Percentiles rank a stretch among this genome's conserved stretches.
Evolutionary conservation across 2,888 invertebrate species (phyloP).

Genomic region (Ariolimax columbianus): DNA sequence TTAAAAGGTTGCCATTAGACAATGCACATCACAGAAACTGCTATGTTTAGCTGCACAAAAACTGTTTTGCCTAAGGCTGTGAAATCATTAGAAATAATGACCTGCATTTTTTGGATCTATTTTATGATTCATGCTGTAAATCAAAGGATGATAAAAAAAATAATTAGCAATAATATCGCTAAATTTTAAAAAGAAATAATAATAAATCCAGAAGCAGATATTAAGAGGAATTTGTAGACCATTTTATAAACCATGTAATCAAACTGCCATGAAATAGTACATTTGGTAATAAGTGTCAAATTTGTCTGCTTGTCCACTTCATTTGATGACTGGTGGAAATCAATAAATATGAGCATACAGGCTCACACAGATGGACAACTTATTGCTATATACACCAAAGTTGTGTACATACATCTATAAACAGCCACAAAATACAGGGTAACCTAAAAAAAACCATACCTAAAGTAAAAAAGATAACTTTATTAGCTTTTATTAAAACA

Average conservation of each 20-base stretch:
- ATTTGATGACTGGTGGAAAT: neutral
- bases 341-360: neutral
- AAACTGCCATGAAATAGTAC: neutral
- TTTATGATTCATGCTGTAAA: neutral
- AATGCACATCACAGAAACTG: neutral
- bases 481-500: no score
- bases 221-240: neutral
- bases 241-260: neutral
- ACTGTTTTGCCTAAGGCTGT: neutral
- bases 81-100: slow-evolving; percentile 12
- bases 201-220: neutral
- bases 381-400: neutral
- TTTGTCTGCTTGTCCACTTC: slow-evolving; percentile 17
- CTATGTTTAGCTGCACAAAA: neutral
- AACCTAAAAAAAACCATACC: no score
- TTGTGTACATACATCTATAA: slow-evolving; percentile 4
- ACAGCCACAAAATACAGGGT: neutral
- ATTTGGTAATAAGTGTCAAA: neutral
- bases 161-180: neutral
- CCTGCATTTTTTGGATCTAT: neutral
- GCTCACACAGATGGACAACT: neutral
- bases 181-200: neutral
- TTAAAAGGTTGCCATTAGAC: slow-evolving; percentile 4
- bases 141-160: neutral
- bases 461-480: no score